These are phyloP conservation scores for Nothura maculosa DNA, from an alignment of 2,797 vertebrate species.

Conservation along the genomic window DNA sequence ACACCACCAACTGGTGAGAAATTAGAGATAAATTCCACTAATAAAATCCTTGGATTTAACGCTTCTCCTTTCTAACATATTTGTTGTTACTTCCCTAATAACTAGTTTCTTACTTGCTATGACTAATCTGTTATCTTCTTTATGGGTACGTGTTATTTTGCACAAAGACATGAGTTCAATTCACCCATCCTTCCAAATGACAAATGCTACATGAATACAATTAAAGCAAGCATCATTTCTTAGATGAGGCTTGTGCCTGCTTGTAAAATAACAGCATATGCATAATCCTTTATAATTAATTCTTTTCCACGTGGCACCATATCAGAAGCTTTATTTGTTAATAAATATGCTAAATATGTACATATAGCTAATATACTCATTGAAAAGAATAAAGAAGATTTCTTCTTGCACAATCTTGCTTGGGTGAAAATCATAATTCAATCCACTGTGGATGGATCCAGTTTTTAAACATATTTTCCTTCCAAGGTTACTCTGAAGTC, in stretches of 20 bases:
- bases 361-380: background rate
- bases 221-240: conserved; percentile 6
- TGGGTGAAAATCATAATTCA: background rate
- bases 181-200: conserved; percentile 29
- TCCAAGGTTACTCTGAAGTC: background rate
- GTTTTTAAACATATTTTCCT: background rate
- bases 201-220: background rate
- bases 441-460: background rate
- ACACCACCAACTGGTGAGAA: conserved; percentile 34
- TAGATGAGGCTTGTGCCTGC: conserved; percentile 29
- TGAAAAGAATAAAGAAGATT: conserved; percentile 28
- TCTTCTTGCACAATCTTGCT: conserved; percentile 21
- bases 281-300: conserved; percentile 38
- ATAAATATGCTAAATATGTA: background rate
- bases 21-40: conserved; percentile 29
- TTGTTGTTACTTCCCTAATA: conserved; percentile 53
- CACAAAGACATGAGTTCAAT: conserved; percentile 41
- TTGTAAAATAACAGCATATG: conserved; percentile 45
- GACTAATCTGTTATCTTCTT: conserved; percentile 67
- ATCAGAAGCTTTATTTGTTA: background rate
- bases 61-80: conserved; percentile 36
- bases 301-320: conserved; percentile 21
- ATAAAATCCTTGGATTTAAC: conserved; percentile 59
- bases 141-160: conserved; percentile 64
- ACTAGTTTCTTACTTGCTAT: conserved; percentile 64